Evolutionary conservation across 2,888 invertebrate species (phyloP).

Genomic region (Eupithecia dodoneata): DNA sequence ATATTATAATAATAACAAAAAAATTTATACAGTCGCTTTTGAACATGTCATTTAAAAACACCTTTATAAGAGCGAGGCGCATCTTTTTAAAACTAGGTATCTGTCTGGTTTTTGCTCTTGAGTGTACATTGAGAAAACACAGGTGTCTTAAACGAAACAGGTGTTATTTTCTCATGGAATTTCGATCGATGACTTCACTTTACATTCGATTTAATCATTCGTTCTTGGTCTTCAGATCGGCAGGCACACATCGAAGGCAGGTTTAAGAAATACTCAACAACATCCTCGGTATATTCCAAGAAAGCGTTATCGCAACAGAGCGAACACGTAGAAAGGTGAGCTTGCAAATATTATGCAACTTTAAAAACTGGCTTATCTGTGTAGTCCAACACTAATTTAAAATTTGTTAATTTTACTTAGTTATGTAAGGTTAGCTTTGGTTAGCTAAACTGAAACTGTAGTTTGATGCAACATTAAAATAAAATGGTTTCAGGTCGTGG

Average conservation of each 20-base stretch:
- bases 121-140: conserved; percentile 47
- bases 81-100: background rate
- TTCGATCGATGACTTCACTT: conserved; percentile 59
- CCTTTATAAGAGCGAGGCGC: background rate
- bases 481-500: conserved; percentile 86
- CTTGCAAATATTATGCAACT: conserved; percentile 10
- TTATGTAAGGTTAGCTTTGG: conserved; percentile 5
- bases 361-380: conserved; percentile 23
- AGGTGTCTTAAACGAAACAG: conserved; percentile 44
- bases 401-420: background rate
- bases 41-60: background rate
- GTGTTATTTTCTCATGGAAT: conserved; percentile 58
- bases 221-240: conserved; percentile 68
- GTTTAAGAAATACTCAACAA: conserved; percentile 81
- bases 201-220: conserved; percentile 48
- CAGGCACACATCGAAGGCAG: conserved; percentile 80
- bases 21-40: background rate
- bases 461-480: background rate
- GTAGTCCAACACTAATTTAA: background rate
- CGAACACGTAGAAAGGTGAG: conserved; percentile 79
- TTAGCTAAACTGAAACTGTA: background rate
- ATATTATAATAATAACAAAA: background rate
- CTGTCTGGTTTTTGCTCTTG: conserved; percentile 12
- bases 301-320: conserved; percentile 78
- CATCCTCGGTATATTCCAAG: conserved; percentile 80